phyloP scores from a whole-genome alignment of 2,888 invertebrate species.

The Sesia apiformis region DNA sequence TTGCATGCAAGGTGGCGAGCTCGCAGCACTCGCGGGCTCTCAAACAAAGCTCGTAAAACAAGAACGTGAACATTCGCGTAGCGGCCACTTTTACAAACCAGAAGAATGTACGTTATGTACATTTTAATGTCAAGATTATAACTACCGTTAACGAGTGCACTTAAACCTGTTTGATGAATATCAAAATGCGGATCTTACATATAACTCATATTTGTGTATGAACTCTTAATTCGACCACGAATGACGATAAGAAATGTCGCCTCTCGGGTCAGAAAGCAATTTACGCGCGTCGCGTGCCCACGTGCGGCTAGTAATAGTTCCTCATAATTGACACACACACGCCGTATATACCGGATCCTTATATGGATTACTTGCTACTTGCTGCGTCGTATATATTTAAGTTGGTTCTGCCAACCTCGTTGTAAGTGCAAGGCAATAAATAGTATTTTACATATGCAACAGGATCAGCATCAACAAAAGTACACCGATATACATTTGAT shows the following conservation, averaged over 20 bases:
- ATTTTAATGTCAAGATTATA: slow-evolving; percentile 49
- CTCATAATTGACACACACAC: too few species aligned
- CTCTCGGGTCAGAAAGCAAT: neutral
- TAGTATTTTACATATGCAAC: too few species aligned
- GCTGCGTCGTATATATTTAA: too few species aligned
- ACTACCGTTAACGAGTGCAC: slow-evolving; percentile 29
- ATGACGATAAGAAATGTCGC: neutral
- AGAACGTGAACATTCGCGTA: slow-evolving; percentile 17
- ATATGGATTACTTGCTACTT: too few species aligned
- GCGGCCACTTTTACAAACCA: slow-evolving; percentile 39
- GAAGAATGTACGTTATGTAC: slow-evolving; percentile 37
- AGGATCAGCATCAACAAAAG: too few species aligned
- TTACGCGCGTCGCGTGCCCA: too few species aligned
- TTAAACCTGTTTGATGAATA: slow-evolving; percentile 20
- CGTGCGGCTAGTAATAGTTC: too few species aligned
- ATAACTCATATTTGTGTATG: neutral
- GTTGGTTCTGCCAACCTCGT: too few species aligned
- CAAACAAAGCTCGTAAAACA: slow-evolving; percentile 41
- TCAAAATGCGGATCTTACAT: slow-evolving; percentile 15
- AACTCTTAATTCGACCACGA: neutral
- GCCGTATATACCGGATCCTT: too few species aligned
- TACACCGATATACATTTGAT: too few species aligned
- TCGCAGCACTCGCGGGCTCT: slow-evolving; percentile 25
- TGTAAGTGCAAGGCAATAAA: too few species aligned
- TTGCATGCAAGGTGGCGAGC: slow-evolving; percentile 39